Evolutionary conservation across 1,140 invertebrate genomes (phyloP), one percentile per base, ranked within the genome.

Genomic region (Vanessa tameamea): DNA sequence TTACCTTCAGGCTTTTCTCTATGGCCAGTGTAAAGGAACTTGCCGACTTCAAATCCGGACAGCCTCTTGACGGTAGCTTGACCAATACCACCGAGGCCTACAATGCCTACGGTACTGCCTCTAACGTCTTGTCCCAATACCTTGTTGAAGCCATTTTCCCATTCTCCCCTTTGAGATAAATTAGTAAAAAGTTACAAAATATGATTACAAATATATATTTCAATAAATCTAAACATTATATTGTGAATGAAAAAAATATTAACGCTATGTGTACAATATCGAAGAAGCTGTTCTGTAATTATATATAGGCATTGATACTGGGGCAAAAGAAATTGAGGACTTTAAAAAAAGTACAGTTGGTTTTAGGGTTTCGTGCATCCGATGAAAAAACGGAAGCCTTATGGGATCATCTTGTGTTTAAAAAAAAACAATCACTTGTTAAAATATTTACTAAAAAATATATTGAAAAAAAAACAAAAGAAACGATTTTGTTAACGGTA

Each of bases 71-170:
- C 95, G 20, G 97, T 94, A 6, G 95, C 94, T 82, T 95, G 95
- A 1, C 97, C 97, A 78, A 98, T 97, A 50, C 95, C 94, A 16
- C 97, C 97, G 3, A 98, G 93, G 9, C 97, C 97, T 26, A 98
- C 93, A 63, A 98, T 96, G 1, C 97, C 97, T 3, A 97, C 95
- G 0, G 96, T 97, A 11, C 96, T 96, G 43, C 94, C 95, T 48
- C 93, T 87, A 13, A 96, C 85, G 76, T 96, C 96, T 69, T 94
- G 93, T 0, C 96, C 96, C 51, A 96, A 90, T 43, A 95, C 83
- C 93, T 95, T 97, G 66, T 95, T 88, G n/a, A 96, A 95, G 16
- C 90, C 94, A 83, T 95, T 95, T 55, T 94, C 89, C 94, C 95
- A 95, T 71, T 94, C 91, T 1, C 95, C 95, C 59, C 96, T 97